A percentile compares a stretch with the other conserved stretches of the same genome.
Evolutionary conservation across 2,888 invertebrate species (phyloP).

Genomic region (Andrena bucephala): DNA sequence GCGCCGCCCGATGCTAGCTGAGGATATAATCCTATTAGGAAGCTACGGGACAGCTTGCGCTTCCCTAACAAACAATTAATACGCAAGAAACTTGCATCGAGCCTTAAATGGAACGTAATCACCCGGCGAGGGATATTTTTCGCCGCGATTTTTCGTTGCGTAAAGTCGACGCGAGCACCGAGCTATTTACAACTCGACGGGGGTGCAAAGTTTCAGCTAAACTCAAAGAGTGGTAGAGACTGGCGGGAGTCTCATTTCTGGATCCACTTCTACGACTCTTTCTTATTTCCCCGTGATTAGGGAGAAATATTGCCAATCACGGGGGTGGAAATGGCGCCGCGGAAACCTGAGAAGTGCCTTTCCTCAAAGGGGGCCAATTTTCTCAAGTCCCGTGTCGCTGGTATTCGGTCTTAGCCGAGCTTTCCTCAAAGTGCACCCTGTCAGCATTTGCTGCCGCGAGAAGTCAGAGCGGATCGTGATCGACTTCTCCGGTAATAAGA

Average conservation of each 20-base stretch:
- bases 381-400: background rate
- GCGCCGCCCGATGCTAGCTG: background rate
- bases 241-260: background rate
- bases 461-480: too few species aligned
- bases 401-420: background rate
- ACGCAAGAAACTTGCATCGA: background rate
- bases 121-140: background rate
- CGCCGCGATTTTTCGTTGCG: background rate
- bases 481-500: too few species aligned
- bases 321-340: conserved; percentile 4
- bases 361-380: background rate
- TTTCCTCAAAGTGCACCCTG: background rate
- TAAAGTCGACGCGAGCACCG: background rate
- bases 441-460: background rate
- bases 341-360: background rate
- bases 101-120: background rate
- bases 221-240: background rate
- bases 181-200: background rate
- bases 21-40: conserved; percentile 29
- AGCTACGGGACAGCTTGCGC: background rate
- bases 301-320: conserved; percentile 12
- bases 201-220: background rate
- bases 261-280: background rate
- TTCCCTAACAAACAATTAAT: conserved; percentile 37
- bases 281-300: background rate